These are phyloP conservation scores for Lucifuga dentata DNA, from an alignment of 2,113 vertebrate genomes.

Conservation along the genomic window DNA sequence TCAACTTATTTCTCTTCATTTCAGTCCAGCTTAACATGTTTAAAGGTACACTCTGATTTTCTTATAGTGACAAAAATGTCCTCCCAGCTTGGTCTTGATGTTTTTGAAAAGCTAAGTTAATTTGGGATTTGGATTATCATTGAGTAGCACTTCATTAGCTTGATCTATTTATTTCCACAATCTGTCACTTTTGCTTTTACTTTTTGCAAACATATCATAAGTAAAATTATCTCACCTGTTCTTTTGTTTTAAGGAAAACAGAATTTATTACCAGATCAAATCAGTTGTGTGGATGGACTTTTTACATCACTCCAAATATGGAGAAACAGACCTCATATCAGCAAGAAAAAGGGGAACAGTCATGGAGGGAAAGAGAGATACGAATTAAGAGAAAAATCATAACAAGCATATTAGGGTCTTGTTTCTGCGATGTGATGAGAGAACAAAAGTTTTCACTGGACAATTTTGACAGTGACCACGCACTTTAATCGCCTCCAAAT, in stretches of 20 bases:
- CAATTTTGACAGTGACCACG: slow-evolving; percentile 86
- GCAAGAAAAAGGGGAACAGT: slow-evolving; percentile 50
- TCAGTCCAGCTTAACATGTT: slow-evolving; percentile 11
- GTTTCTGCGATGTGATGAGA: slow-evolving; percentile 74
- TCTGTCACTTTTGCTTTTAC: no score
- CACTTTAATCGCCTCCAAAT: slow-evolving; percentile 91
- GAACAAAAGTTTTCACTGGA: slow-evolving; percentile 84
- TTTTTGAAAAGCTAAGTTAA: no score
- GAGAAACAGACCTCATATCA: slow-evolving; percentile 52
- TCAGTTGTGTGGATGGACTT: slow-evolving; percentile 30
- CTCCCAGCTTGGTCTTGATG: no score
- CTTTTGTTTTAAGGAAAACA: slow-evolving; percentile 14
- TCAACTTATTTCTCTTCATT: slow-evolving; percentile 14
- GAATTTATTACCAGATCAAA: slow-evolving; percentile 21
- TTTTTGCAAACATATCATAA: neutral
- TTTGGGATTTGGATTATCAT: no score
- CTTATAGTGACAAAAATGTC: no score
- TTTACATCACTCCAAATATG: slow-evolving; percentile 45
- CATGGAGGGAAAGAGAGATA: slow-evolving; percentile 63
- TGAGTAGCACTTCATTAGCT: no score
- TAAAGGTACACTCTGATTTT: neutral
- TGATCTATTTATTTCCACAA: no score
- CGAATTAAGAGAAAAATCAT: slow-evolving; percentile 57
- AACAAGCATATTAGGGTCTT: slow-evolving; percentile 33
- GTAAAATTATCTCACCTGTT: neutral